Evolutionary conservation across 64 coral and sea anemone genomes (phyloP).

Genomic region (Actinia tenebrosa): DNA sequence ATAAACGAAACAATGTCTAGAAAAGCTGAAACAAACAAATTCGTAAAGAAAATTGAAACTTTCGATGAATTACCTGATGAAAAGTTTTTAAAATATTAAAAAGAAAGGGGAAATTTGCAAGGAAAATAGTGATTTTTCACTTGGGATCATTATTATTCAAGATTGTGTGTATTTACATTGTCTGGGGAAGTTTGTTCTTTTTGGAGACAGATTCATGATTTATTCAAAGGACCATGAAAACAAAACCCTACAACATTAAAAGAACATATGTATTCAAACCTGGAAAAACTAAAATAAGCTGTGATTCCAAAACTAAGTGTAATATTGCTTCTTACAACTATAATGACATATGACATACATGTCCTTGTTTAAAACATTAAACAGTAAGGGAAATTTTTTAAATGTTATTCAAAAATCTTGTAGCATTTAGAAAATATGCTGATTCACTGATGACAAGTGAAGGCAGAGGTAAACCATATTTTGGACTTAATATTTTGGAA

Average conservation of each 20-base stretch:
- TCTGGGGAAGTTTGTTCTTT: slow-evolving; percentile 30
- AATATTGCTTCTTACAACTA: not conserved
- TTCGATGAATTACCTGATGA: not conserved
- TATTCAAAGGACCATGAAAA: slow-evolving; percentile 13
- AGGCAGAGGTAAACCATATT: not conserved
- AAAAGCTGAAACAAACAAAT: slow-evolving; percentile 10
- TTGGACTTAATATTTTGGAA: not conserved
- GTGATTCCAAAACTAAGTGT: not conserved
- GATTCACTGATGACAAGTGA: not conserved
- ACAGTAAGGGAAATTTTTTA: not conserved
- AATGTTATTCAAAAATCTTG: not conserved
- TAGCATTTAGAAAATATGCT: not conserved
- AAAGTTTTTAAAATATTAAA: not conserved
- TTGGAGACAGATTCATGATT: slow-evolving; percentile 14
- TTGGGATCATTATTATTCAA: not conserved
- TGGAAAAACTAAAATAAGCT: not conserved
- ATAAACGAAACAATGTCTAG: slow-evolving; percentile 7
- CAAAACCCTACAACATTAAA: not conserved
- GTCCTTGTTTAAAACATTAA: slow-evolving; percentile 6
- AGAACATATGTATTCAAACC: slow-evolving; percentile 5
- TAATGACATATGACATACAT: not conserved
- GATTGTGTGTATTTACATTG: slow-evolving; percentile 8
- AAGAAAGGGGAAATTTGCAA: not conserved
- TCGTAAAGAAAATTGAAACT: not conserved
- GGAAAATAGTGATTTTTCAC: not conserved